These are phyloP conservation scores for Mylabris phalerata DNA, from an alignment of 1,140 invertebrate species.

Conservation along the genomic window DNA sequence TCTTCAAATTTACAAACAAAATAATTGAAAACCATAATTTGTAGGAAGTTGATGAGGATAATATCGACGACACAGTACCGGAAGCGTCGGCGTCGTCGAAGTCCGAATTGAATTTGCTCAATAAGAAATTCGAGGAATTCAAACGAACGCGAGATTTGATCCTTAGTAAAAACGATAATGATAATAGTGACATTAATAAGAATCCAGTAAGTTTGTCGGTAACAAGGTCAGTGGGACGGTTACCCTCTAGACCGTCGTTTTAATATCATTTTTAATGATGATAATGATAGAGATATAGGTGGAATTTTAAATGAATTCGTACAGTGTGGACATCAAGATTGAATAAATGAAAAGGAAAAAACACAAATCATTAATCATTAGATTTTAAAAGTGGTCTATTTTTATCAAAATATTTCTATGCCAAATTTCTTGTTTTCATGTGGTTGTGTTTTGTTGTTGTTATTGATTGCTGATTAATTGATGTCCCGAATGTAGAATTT, in stretches of 20 bases:
- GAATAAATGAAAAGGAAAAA: no score
- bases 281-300: no score
- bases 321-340: no score
- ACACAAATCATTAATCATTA: neutral
- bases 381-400: neutral
- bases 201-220: neutral
- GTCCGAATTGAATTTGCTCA: constrained; percentile 39
- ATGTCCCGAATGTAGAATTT: neutral
- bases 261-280: constrained; percentile 9
- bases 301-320: no score
- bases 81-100: constrained; percentile 30
- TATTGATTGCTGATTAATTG: neutral
- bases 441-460: neutral
- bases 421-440: neutral
- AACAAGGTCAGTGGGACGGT: constrained; percentile 26
- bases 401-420: neutral
- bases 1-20: neutral
- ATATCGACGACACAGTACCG: constrained; percentile 36
- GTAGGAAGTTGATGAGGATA: constrained; percentile 57
- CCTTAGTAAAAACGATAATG: constrained; percentile 20
- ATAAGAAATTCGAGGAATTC: constrained; percentile 44
- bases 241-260: constrained; percentile 32
- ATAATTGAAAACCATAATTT: constrained; percentile 22
- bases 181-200: constrained; percentile 11
- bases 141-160: constrained; percentile 34